Percentiles rank a stretch among this genome's conserved stretches.
Conservation (phyloP, 2,888 invertebrate genomes). For the Julus scanicus region DNA sequence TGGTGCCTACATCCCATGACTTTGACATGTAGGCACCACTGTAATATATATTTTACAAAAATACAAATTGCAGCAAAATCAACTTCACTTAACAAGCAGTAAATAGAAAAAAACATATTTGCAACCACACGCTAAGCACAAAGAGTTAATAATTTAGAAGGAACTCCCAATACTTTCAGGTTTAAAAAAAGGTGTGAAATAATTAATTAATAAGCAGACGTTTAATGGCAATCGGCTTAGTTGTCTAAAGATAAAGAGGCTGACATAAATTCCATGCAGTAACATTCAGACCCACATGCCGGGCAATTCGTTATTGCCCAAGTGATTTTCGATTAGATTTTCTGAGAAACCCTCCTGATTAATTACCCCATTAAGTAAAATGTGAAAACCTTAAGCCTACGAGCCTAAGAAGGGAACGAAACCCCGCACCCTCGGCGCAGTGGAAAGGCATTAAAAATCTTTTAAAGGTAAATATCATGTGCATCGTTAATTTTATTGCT, state of each 20-base stretch:
- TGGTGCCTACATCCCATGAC: no score
- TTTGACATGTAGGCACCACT: no score
- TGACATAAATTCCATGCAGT: neutral
- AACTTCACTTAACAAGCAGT: no score
- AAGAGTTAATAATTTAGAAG: no score
- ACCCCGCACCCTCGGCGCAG: neutral
- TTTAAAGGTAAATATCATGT: slow-evolving; percentile 34
- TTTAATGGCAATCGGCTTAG: neutral
- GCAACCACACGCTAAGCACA: no score
- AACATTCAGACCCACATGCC: neutral
- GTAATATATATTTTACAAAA: no score
- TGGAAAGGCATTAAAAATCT: slow-evolving; percentile 32
- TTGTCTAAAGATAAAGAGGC: neutral
- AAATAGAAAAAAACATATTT: no score
- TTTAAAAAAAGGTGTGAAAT: slow-evolving; percentile 26
- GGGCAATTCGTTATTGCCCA: neutral
- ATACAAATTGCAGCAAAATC: no score
- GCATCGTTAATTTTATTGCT: slow-evolving; percentile 29
- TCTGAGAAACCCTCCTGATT: slow-evolving; percentile 37
- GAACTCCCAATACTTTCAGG: no score
- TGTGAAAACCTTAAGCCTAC: slow-evolving; percentile 6
- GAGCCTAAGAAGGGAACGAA: neutral
- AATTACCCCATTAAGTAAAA: slow-evolving; percentile 37
- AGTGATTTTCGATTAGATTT: slow-evolving; percentile 43
- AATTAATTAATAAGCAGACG: neutral